Conservation (phyloP, 2,888 invertebrate species). For the Cremastobaeus sp. region DNA sequence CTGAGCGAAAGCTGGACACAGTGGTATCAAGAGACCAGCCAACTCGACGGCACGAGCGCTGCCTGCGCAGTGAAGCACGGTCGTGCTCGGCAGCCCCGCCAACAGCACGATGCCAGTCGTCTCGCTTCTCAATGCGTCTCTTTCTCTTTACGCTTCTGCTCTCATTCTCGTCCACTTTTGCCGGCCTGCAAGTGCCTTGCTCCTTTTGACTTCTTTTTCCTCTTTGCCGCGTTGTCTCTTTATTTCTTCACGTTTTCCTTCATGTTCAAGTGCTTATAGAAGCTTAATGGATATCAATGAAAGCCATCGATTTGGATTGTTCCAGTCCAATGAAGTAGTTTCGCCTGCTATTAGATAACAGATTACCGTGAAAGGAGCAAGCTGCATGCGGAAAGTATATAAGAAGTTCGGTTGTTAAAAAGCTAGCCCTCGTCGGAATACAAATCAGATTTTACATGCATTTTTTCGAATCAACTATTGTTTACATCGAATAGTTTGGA, state of each 20-base stretch:
- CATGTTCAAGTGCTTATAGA: slow-evolving; percentile 38
- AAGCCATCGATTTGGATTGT: slow-evolving; percentile 24
- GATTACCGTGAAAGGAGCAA: no score
- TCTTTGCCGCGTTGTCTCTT: slow-evolving; percentile 60
- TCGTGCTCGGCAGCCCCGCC: slow-evolving; percentile 57
- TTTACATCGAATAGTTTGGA: no score
- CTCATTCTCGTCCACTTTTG: slow-evolving; percentile 46
- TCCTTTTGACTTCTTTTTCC: slow-evolving; percentile 24
- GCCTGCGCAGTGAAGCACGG: slow-evolving; percentile 69
- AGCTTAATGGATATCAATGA: slow-evolving; percentile 44
- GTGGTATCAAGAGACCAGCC: slow-evolving; percentile 49
- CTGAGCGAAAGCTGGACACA: slow-evolving; percentile 42
- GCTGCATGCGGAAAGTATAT: no score
- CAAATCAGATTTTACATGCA: no score
- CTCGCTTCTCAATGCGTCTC: slow-evolving; percentile 33
- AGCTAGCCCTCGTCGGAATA: no score
- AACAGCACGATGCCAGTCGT: slow-evolving; percentile 35
- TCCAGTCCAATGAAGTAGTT: slow-evolving; percentile 31
- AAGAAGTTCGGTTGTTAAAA: no score
- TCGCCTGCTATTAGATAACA: no score
- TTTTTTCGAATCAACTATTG: no score
- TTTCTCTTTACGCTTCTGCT: slow-evolving; percentile 44
- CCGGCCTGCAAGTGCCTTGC: slow-evolving; percentile 48
- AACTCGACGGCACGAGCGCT: slow-evolving; percentile 62
- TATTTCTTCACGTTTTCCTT: slow-evolving; percentile 59